Base-by-base conservation (phyloP, 2,797 vertebrate genomes). In the Tympanoctomys barrerae region DNA sequence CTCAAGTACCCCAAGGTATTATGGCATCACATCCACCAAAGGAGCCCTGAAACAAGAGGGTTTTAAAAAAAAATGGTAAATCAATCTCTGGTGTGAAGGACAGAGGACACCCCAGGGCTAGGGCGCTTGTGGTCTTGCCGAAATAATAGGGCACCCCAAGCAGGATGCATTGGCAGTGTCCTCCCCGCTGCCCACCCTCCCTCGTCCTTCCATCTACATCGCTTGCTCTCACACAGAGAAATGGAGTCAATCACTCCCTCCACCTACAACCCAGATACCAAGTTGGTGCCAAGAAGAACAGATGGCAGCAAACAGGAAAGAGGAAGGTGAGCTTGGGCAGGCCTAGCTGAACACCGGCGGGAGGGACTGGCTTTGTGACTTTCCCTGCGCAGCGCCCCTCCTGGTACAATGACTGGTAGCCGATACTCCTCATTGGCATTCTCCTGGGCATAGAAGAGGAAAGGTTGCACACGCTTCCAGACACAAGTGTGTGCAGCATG, bases 321-420 rank as follows among this genome's bases (percentile, higher is more conserved):
- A 12, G 64, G 13, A 33, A 21, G 71, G 57, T 13, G 85, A 59
- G 22, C 26, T 2, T n/a, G 5, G 21, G 64, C 85, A 39, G 39
- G 22, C n/a, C 1, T 7, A 22, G n/a, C 46, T 19, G 22, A n/a
- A 59, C 46, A 39, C 2, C 1, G 5, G 14, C 4, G 21, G 46
- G 19, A 68, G 59, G 52, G 33, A 39, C 13, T 46, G 0, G 1
- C 36, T 49, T 75, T 66, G 16, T 16, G 21, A 73, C 64, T 66
- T 28, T 49, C 75, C 26, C 46, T 52, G 77, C n/a, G 61, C 82
- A 70, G 16, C 28, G 28, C 19, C 4, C 22, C 24, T 61, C 39
- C 82, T 54, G 36, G n/a, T 33, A 68, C 52, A 52, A 36, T n/a
- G 18, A 54, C 24, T 42, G 33, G 12, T 31, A 54, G 21, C 16